Percentiles rank a stretch among this genome's conserved stretches.
Conservation (phyloP, 2,797 vertebrate species). For the Mormyrus hasselquistii region DNA sequence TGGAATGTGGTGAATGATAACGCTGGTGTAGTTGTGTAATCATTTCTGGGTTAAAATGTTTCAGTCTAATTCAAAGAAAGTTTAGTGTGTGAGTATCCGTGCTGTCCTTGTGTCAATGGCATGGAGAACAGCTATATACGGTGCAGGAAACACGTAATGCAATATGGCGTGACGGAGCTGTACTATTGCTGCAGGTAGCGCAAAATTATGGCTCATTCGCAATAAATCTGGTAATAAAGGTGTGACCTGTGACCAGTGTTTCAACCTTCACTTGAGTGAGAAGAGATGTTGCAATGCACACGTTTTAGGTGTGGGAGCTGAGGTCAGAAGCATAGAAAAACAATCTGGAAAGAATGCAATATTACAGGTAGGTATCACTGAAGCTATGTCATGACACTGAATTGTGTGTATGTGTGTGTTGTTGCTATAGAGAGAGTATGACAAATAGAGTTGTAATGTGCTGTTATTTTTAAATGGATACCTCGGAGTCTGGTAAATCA, state of each 20-base stretch:
- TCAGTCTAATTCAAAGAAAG: background rate
- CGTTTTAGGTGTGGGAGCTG: background rate
- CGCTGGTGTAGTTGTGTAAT: background rate
- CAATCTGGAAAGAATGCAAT: background rate
- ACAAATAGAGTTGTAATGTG: background rate
- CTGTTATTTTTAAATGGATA: slow-evolving; percentile 6
- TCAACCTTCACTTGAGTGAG: background rate
- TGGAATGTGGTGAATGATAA: background rate
- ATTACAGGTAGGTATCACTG: background rate
- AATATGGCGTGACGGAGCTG: background rate
- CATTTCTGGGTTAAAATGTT: background rate
- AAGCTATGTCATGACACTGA: background rate
- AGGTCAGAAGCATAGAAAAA: background rate
- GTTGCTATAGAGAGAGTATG: slow-evolving; percentile 1
- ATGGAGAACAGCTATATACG: background rate
- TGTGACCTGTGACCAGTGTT: background rate
- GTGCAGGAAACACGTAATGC: background rate
- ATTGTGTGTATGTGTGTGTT: background rate
- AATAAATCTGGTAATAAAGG: background rate
- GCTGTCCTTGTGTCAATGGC: background rate
- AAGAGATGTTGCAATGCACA: background rate
- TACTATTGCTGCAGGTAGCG: background rate
- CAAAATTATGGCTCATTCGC: background rate
- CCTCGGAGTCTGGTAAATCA: background rate
- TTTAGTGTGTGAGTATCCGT: background rate